Evolutionary conservation across 2,113 vertebrate genomes (phyloP).

Genomic region (Ranitomeya imitator): DNA sequence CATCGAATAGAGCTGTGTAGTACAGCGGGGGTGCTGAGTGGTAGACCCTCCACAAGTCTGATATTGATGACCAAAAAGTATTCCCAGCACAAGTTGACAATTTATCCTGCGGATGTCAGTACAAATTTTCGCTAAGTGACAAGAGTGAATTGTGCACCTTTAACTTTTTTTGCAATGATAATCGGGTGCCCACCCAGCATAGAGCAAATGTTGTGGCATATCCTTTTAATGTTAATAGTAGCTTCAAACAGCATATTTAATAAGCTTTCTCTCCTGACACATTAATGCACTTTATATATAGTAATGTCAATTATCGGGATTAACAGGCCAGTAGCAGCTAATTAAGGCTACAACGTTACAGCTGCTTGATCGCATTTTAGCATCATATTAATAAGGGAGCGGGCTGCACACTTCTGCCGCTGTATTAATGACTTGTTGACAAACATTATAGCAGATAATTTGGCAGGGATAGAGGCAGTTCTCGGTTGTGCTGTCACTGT

Average conservation of each 20-base stretch:
- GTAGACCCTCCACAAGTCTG: no score
- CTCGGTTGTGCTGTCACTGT: neutral
- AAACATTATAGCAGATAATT: slow-evolving; percentile 37
- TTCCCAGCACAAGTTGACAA: no score
- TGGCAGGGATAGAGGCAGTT: slow-evolving; percentile 10
- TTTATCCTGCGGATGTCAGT: no score
- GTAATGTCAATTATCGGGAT: slow-evolving; percentile 43
- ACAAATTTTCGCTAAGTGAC: no score
- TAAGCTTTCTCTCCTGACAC: slow-evolving; percentile 24
- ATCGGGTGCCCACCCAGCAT: neutral
- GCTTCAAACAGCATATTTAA: slow-evolving; percentile 8
- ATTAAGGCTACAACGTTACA: slow-evolving; percentile 35
- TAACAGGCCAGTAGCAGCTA: slow-evolving; percentile 40
- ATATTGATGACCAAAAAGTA: no score
- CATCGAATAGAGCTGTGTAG: no score
- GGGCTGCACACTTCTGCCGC: neutral
- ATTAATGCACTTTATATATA: slow-evolving; percentile 45
- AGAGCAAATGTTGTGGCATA: neutral
- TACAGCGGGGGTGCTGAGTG: no score
- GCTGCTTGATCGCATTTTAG: slow-evolving; percentile 42
- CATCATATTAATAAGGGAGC: slow-evolving; percentile 32
- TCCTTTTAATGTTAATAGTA: neutral
- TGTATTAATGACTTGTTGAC: slow-evolving; percentile 48
- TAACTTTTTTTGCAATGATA: no score
- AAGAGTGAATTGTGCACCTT: no score